Percentiles rank a stretch among this genome's conserved stretches.
Conservation (phyloP, 2,113 vertebrate species). For the Ariopsis seemanni region DNA sequence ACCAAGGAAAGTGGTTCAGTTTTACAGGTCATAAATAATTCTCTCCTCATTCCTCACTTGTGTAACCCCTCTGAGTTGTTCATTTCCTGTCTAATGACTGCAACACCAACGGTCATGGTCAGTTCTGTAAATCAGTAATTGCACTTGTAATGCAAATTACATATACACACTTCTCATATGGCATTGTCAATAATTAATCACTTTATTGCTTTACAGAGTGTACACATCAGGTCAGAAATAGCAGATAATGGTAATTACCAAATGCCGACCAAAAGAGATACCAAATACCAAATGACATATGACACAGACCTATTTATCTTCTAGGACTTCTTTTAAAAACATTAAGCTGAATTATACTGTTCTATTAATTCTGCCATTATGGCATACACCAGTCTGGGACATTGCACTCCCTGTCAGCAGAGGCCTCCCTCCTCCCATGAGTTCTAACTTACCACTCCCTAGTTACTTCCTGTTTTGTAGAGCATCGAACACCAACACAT, state of each 20-base stretch:
- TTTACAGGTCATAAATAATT: background rate
- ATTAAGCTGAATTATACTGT: background rate
- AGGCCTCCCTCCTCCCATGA: background rate
- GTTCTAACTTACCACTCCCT: background rate
- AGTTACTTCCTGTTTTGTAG: background rate
- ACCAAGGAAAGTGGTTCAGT: background rate
- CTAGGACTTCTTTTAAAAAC: background rate
- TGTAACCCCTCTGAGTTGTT: background rate
- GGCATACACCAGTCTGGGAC: background rate
- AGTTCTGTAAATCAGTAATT: background rate
- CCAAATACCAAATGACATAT: background rate
- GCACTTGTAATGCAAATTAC: background rate
- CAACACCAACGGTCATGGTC: background rate
- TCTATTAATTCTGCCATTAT: background rate
- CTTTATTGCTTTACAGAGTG: background rate
- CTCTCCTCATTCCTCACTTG: background rate
- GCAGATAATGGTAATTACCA: background rate
- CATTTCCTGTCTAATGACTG: background rate
- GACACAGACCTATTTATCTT: background rate
- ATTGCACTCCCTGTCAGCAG: background rate
- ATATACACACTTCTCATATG: background rate
- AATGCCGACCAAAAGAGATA: background rate
- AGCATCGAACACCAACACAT: too few relatives aligned
- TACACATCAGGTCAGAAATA: background rate
- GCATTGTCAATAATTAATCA: background rate